Base-by-base conservation (phyloP, 2,797 vertebrate species). In the Ceryle rudis region DNA sequence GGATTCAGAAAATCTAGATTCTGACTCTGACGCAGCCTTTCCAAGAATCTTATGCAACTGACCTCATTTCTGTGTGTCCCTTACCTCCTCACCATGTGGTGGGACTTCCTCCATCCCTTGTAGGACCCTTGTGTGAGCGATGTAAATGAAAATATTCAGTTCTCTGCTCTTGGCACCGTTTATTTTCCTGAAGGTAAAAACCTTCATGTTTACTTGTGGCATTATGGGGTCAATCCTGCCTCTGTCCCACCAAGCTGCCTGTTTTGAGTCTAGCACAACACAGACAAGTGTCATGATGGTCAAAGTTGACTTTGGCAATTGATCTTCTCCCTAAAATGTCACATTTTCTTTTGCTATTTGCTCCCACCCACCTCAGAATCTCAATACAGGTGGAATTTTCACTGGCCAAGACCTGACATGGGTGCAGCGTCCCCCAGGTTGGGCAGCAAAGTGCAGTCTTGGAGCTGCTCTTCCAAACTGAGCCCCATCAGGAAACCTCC, bases 21-120 rank as follows among this genome's bases (percentile, higher is more conserved):
- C 65, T 73, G 58, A 54, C 71, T 96, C 33, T 46, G 54, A 64
- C 58, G 82, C 4, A 57, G 57, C 25, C 54, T 78, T 54, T 73
- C 49, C 37, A 94, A 87, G 62, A 71, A 82, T 94, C 82, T 96
- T 95, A 86, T 28, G 23, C 47, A 95, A 85, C 65, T 73, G 66
- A 77, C 35, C 65, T 93, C 0, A 1, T 89, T 95, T 52, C 37
- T 81, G 16, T 41, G 57, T 44, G 57, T 88, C 84, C 29, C 62
- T 86, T 94, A 84, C 57, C 20, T 94, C 46, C 17, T 87, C 61
- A 67, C 42, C 17, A 6, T 12, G 12, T 23, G 9, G 12, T 82
- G 41, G 23, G 51, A 55, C 12, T 82, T 92, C 26, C 33, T 82
- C 10, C 29, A 33, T 82, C 47, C 67, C 26, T 81, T 3, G 0